Conservation (phyloP, 2,888 invertebrate genomes). For the Pyralis farinalis region DNA sequence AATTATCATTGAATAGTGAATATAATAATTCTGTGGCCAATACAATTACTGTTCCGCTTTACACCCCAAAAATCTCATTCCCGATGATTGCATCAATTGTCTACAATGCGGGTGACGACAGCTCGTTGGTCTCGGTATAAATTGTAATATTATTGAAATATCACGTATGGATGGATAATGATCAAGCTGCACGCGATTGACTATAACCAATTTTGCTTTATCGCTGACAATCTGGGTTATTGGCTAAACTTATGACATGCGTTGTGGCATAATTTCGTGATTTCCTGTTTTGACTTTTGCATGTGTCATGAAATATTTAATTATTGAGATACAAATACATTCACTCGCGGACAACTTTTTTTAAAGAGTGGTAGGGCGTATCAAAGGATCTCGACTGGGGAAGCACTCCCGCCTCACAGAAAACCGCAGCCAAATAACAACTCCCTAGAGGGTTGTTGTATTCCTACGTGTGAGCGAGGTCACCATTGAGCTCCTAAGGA, state of each 20-base stretch:
- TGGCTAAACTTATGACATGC: not conserved
- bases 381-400: too few species aligned
- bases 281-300: too few species aligned
- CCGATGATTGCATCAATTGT: conserved; percentile 79
- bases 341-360: too few species aligned
- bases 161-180: conserved; percentile 10
- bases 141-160: conserved; percentile 63
- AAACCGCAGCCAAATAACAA: too few species aligned
- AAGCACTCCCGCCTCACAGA: too few species aligned
- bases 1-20: conserved; percentile 73
- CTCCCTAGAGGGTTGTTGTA: too few species aligned
- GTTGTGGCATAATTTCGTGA: not conserved
- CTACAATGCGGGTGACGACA: conserved; percentile 72
- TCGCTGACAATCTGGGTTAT: not conserved
- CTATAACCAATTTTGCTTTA: conserved; percentile 3
- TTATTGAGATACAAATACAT: too few species aligned
- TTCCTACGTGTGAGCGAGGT: too few species aligned
- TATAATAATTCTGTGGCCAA: conserved; percentile 73
- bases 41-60: conserved; percentile 72
- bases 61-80: conserved; percentile 75
- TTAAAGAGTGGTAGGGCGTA: too few species aligned
- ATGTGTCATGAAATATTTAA: too few species aligned
- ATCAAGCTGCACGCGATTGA: conserved; percentile 4
- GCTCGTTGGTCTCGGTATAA: conserved; percentile 72
- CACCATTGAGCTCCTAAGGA: too few species aligned